phyloP scores from a whole-genome alignment of 2,888 invertebrate genomes.

The Cheilosia grossa region DNA sequence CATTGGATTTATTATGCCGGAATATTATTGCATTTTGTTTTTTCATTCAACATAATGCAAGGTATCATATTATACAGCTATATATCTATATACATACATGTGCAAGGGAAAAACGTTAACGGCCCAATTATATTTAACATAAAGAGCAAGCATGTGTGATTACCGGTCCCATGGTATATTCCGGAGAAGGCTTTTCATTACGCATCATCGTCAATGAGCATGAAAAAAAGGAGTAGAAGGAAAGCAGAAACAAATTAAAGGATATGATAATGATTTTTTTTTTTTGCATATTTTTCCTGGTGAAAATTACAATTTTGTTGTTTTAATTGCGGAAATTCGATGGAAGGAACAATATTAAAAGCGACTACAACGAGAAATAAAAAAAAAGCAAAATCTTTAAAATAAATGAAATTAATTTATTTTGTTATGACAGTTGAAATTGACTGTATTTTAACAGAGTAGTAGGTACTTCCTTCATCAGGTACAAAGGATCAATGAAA shows the following conservation, averaged over 20 bases:
- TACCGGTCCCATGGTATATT: not conserved
- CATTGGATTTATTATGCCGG: conserved; percentile 56
- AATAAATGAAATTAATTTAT: conserved; percentile 22
- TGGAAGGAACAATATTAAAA: conserved; percentile 7
- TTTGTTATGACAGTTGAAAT: conserved; percentile 22
- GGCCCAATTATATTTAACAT: conserved; percentile 36
- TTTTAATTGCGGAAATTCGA: conserved; percentile 51
- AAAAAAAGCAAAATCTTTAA: conserved; percentile 4
- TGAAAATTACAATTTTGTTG: conserved; percentile 45
- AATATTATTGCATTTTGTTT: conserved; percentile 38
- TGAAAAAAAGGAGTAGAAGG: not conserved
- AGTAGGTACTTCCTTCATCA: not conserved
- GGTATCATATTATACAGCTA: conserved; percentile 19
- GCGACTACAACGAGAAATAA: not conserved
- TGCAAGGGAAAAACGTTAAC: conserved; percentile 22
- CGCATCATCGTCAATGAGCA: conserved; percentile 22
- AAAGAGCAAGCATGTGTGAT: conserved; percentile 20
- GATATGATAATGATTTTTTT: conserved; percentile 14
- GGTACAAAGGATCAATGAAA: not conserved
- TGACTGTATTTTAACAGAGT: conserved; percentile 1
- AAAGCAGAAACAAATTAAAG: conserved; percentile 16
- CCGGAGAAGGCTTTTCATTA: conserved; percentile 12
- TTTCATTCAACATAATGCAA: conserved; percentile 1
- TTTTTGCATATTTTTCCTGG: not conserved
- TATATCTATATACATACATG: not conserved